Percentiles rank a stretch among this genome's conserved stretches.
phyloP scores from a whole-genome alignment of 2,113 vertebrate species.

The Pluvialis apricaria region DNA sequence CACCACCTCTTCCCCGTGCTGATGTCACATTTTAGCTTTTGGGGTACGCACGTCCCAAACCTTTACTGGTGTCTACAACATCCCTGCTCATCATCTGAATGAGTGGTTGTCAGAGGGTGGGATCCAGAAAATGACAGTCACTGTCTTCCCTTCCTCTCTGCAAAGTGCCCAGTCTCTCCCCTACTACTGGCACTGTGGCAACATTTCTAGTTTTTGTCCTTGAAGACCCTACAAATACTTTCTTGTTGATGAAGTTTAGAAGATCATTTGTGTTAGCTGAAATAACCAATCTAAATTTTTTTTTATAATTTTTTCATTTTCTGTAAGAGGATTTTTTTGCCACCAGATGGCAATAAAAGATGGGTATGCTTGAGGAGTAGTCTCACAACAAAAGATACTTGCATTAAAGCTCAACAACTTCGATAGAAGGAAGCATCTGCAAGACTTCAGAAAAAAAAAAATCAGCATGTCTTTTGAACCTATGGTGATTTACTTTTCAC shows the following conservation, averaged over 20 bases:
- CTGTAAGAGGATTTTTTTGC: neutral
- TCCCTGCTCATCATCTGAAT: neutral
- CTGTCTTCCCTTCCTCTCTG: neutral
- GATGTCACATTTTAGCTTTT: neutral
- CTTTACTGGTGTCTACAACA: neutral
- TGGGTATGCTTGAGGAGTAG: neutral
- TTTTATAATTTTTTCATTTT: neutral
- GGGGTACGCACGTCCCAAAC: neutral
- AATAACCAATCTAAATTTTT: neutral
- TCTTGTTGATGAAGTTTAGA: neutral
- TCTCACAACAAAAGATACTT: neutral
- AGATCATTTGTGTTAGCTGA: too few species aligned
- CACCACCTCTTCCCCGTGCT: neutral
- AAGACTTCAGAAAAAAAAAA: neutral
- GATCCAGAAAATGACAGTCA: neutral
- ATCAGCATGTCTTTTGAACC: neutral
- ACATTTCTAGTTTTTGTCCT: neutral
- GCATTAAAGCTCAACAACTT: neutral
- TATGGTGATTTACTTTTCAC: neutral
- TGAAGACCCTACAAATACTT: neutral
- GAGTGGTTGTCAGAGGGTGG: neutral
- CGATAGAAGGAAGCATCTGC: neutral
- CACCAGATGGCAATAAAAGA: slow-evolving; percentile 58
- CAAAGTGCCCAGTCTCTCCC: neutral
- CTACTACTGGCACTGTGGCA: neutral